These are phyloP conservation scores for Ptiloglossa arizonensis DNA, from an alignment of 1,140 invertebrate genomes.

Conservation along the genomic window DNA sequence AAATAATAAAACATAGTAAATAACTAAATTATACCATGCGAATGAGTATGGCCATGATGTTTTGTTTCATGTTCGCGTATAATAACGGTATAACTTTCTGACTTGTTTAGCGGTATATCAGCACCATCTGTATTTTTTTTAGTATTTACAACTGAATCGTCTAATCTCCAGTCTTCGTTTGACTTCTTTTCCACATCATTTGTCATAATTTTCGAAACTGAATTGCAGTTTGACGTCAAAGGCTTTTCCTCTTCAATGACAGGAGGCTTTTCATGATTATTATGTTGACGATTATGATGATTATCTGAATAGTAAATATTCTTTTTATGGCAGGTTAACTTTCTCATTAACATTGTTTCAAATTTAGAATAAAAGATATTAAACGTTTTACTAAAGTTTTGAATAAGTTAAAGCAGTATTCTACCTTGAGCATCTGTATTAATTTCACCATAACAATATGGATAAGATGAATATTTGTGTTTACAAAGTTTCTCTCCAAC, in stretches of 20 bases:
- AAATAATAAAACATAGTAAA: background rate
- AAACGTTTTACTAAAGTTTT: background rate
- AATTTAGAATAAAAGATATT: background rate
- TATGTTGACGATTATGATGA: slow-evolving; percentile 74
- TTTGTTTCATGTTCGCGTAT: slow-evolving; percentile 89
- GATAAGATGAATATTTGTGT: slow-evolving; percentile 92
- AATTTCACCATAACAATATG: slow-evolving; percentile 92
- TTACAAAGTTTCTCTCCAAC: slow-evolving; percentile 90
- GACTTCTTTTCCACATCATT: slow-evolving; percentile 72
- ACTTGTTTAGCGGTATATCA: slow-evolving; percentile 80
- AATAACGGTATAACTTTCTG: slow-evolving; percentile 87
- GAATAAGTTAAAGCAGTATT: background rate
- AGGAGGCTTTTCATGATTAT: slow-evolving; percentile 74
- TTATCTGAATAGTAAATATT: slow-evolving; percentile 70
- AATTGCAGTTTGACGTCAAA: slow-evolving; percentile 76
- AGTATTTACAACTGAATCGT: slow-evolving; percentile 67
- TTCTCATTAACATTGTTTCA: background rate
- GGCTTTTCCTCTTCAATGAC: slow-evolving; percentile 79
- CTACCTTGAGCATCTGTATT: slow-evolving; percentile 85
- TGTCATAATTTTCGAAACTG: slow-evolving; percentile 74
- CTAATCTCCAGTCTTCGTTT: slow-evolving; percentile 75
- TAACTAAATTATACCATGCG: slow-evolving; percentile 83
- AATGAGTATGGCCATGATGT: slow-evolving; percentile 93
- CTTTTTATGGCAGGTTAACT: slow-evolving; percentile 18
- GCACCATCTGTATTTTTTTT: slow-evolving; percentile 71